Evolutionary conservation across 2,113 vertebrate genomes (phyloP).

Genomic region (Coregonus clupeaformis): DNA sequence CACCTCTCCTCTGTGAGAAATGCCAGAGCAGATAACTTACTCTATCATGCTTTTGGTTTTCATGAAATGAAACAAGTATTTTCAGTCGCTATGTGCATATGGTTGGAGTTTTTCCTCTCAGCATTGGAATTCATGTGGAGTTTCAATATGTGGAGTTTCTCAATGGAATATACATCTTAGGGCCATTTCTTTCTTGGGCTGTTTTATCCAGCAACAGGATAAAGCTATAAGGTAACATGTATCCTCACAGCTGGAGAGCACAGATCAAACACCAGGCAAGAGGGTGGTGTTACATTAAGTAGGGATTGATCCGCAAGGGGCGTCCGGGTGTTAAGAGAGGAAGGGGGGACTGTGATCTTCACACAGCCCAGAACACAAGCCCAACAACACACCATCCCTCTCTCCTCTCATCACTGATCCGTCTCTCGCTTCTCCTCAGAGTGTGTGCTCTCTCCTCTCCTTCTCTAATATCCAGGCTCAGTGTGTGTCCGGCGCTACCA

Average conservation of each 20-base stretch:
- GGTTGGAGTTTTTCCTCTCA: background rate
- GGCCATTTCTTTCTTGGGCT: background rate
- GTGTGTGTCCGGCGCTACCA: constrained; percentile 67
- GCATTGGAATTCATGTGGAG: background rate
- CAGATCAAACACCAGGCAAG: constrained; percentile 58
- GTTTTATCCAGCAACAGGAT: constrained; percentile 6
- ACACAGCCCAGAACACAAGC: constrained; percentile 25
- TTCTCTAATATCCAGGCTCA: constrained; percentile 70
- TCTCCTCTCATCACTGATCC: constrained; percentile 46
- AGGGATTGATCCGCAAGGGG: constrained; percentile 58
- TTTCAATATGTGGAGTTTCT: no score
- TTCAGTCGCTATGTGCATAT: background rate
- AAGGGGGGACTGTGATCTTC: constrained; percentile 45
- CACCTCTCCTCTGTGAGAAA: no score
- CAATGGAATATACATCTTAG: no score
- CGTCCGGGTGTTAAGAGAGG: constrained; percentile 37
- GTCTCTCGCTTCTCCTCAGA: constrained; percentile 31
- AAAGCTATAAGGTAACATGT: constrained; percentile 35
- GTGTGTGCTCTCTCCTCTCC: constrained; percentile 66
- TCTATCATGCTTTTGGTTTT: background rate
- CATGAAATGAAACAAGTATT: background rate
- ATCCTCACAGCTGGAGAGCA: constrained; percentile 53
- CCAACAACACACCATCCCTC: constrained; percentile 30
- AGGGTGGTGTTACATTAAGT: constrained; percentile 53
- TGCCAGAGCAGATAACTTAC: no score